These are phyloP conservation scores for Gila robusta DNA, from an alignment of 2,797 vertebrate species.

Conservation along the genomic window DNA sequence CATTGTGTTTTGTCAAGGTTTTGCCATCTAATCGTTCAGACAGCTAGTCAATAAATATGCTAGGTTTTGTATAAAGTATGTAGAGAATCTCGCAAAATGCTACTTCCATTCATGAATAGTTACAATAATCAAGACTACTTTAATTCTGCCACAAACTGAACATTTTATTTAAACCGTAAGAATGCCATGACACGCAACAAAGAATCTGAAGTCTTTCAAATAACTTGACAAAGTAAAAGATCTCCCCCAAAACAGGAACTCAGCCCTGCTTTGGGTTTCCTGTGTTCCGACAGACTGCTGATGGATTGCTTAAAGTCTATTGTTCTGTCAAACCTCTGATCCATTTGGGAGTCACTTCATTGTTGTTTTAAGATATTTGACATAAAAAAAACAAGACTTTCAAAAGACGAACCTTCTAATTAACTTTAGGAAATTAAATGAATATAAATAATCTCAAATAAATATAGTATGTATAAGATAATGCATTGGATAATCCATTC, in stretches of 20 bases:
- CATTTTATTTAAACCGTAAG: background rate
- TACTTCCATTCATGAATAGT: background rate
- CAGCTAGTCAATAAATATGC: background rate
- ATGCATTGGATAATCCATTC: background rate
- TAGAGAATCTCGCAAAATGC: background rate
- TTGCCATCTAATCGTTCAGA: background rate
- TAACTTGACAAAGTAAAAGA: background rate
- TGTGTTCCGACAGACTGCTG: slow-evolving; percentile 47
- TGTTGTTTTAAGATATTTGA: slow-evolving; percentile 33
- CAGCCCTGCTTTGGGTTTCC: slow-evolving; percentile 43
- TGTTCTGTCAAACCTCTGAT: slow-evolving; percentile 50
- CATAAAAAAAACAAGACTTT: background rate
- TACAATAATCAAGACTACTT: background rate
- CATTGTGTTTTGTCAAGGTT: background rate
- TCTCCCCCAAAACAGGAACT: slow-evolving; percentile 20
- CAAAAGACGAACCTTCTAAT: background rate
- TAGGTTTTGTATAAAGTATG: background rate
- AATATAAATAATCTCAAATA: background rate
- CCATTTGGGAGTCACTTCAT: slow-evolving; percentile 37
- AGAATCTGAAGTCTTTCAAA: slow-evolving; percentile 1
- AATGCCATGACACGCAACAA: background rate
- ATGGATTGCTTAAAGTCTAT: slow-evolving; percentile 52
- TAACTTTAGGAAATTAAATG: background rate
- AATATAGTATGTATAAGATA: background rate
- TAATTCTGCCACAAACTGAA: background rate